Evolutionary conservation across 2,113 vertebrate genomes (phyloP), one percentile per base, ranked within the genome.

Genomic region (Lathamus discolor): DNA sequence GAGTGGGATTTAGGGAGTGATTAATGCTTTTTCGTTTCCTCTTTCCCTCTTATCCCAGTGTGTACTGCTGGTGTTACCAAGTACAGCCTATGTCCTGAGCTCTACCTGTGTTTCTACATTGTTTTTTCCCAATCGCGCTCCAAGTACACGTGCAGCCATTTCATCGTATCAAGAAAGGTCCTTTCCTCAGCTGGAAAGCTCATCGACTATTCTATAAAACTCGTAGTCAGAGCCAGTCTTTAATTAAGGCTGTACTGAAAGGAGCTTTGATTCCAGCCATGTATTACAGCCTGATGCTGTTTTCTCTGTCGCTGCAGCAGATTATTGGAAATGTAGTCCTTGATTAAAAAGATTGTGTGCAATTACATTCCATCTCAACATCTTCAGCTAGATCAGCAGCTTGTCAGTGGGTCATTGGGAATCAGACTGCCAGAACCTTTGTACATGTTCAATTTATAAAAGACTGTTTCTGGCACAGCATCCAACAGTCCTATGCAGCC

Each of bases 211-310:
- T 91, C 55, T 73, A 22, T 10, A 87, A 85, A 87, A 90, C 81
- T 43, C 84, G 62, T 41, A 80, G 84, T 52, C 63, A 79, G 93
- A 95, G 39, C 37, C 31, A 29, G n/a, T 84, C 73, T 94, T 94
- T 96, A 96, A 96, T 97, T 96, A 96, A 95, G 90, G n/a, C 44
- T 84, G 48, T n/a, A 43, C 41, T 73, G 84, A 94, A 89, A 72
- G 54, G 57, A 89, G 76, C 91, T 94, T 94, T 94, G 92, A 92
- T 95, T 91, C 83, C 91, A 91, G 88, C 52, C 83, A 1, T 82
- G 95, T 93, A 55, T 39, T 91, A 76, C 90, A 92, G 91, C 69
- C 66, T 63, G 66, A 69, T 76, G 88, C 52, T 94, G 92, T 92
- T 95, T 95, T 57, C 76, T 84, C 79, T 82, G 66, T 92, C 62